Base-by-base conservation (phyloP, 2,113 vertebrate species). In the Pandion haliaetus region DNA sequence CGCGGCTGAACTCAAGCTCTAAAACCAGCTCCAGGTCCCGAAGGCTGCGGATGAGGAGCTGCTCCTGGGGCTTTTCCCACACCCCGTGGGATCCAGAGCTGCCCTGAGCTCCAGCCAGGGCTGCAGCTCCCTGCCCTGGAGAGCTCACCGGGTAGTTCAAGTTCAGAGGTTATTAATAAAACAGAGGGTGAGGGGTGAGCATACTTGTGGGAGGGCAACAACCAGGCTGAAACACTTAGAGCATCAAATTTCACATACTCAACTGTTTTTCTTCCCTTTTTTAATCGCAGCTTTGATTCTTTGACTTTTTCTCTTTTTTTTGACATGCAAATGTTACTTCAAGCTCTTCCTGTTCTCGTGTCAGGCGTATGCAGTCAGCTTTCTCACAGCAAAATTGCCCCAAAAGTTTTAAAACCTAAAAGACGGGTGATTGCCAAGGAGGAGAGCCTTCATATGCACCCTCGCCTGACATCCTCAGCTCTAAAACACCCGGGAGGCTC, bases 1-100 rank as follows among this genome's bases (percentile, higher is more conserved):
- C 23, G 34, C 0, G 3, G 59, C 32, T 65, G 42, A 54, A 5
- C 76, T 32, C 14, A 4, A 31, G 83, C 69, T 92, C 83, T 24
- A 19, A 52, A 86, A 80, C 34, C 45, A 73, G 52, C 38, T 23
- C 38, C 2, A 0, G 7, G 29, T 50, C 73, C 44, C 1, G 1
- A 19, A 0, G 16, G 62, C 29, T 2, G 6, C 0, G 2, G 40
- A 31, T 3, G 4, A 34, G 23, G 38, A 65, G 44, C 28, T 0
- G 8, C 45, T 66, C 19, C 24, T 6, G 16, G 6, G 38, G 4
- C 7, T 59, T 63, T 73, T 40, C 40, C 63, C 63, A 55, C n/a
- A 55, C 8, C 21, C 54, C 9, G 0, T 5, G 47, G 25, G 20
- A 12, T 42, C 5, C 61, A 40, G 52, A 73, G 74, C 52, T 10